Evolutionary conservation across 2,888 invertebrate species (phyloP), one percentile per base, ranked within the genome.

Genomic region (Xylocampa areola): DNA sequence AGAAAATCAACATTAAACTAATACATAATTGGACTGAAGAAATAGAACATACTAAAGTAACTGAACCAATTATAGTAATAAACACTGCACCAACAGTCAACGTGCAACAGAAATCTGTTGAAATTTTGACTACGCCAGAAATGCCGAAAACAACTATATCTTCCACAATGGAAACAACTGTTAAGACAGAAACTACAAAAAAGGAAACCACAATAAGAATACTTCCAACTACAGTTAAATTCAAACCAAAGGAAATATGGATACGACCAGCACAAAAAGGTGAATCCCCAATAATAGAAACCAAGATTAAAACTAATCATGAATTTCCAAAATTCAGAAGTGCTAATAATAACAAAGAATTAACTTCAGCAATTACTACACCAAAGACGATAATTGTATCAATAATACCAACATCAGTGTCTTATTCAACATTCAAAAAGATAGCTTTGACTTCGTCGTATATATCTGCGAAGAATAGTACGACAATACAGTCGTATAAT

Each of bases 221-320:
- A n/a, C 68, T 70, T 36, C 78, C 85, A 11, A 87, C 88, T n/a
- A 91, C 91, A 16, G 58, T 79, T 0, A 94, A 93, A 76, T 87
- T 88, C 19, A 91, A 91, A 64, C 89, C 90, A n/a, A 94, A 94
- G 77, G 94, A 94, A 76, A 94, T 94, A 77, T 94, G 94, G 94
- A 94, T 94, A 73, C 84, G 82, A 69, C 94, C 94, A 35, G 88
- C 92, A 0, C 91, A 92, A 83, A 94, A 94, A 92, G 93, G 94
- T 91, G 93, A 94, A 87, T 80, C 81, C 36, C 19, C 75, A 23
- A 62, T 62, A 51, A 68, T 81, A 61, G 90, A 92, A 71, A 81
- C 81, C 45, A 93, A 92, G 77, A 58, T 76, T 30, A 87, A 85
- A 82, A 67, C 71, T 40, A 81, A 70, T 64, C 80, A 88, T 39